Conservation (phyloP, 2,113 vertebrate species). For the Thinocorus orbignyianus region DNA sequence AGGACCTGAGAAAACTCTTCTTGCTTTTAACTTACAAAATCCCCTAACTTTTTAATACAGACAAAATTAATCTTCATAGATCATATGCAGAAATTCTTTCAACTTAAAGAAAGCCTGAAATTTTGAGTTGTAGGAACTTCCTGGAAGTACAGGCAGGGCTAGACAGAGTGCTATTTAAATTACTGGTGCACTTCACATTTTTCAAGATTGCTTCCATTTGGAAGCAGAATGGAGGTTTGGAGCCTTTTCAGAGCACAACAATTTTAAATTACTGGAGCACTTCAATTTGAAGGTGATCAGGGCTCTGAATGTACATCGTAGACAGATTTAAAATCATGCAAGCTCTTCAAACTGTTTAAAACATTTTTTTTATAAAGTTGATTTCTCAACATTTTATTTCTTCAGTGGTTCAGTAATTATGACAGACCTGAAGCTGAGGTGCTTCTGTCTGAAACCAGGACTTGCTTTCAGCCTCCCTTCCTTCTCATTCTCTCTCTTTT, state of each 20-base stretch:
- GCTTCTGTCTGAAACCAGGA: slow-evolving; percentile 28
- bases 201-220: slow-evolving; percentile 63
- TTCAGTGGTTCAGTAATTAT: slow-evolving; percentile 72
- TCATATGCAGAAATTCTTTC: neutral
- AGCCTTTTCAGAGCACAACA: slow-evolving; percentile 41
- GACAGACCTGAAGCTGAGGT: slow-evolving; percentile 31
- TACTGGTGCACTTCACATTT: slow-evolving; percentile 32
- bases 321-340: slow-evolving; percentile 72
- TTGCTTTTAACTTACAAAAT: neutral
- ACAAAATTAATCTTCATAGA: neutral
- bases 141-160: neutral
- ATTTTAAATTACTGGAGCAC: slow-evolving; percentile 66
- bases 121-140: neutral
- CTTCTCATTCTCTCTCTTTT: neutral
- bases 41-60: neutral
- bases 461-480: neutral
- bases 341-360: slow-evolving; percentile 76
- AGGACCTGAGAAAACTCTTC: neutral
- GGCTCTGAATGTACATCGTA: slow-evolving; percentile 32
- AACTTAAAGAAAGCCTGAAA: neutral
- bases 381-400: slow-evolving; percentile 72
- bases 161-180: slow-evolving; percentile 6
- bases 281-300: slow-evolving; percentile 68
- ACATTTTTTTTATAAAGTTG: slow-evolving; percentile 76
- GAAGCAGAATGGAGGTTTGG: neutral